Percentiles rank a stretch among this genome's conserved stretches.
These are phyloP conservation scores for Andrena haemorrhoa DNA, from an alignment of 2,888 invertebrate species.

Conservation along the genomic window DNA sequence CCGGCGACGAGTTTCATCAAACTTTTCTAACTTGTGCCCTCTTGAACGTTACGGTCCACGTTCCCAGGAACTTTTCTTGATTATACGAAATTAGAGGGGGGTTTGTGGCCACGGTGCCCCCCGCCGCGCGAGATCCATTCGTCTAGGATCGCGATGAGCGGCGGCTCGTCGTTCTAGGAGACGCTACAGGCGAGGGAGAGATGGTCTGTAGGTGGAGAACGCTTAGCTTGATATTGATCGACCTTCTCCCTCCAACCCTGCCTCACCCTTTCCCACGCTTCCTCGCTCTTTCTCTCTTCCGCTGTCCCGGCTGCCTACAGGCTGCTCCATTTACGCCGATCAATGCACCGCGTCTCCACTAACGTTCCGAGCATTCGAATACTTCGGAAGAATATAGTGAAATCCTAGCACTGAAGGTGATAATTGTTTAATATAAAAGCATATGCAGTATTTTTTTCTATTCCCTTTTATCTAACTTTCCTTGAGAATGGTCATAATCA, in stretches of 20 bases:
- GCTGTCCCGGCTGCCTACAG: conserved; percentile 37
- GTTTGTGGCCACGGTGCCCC: conserved; percentile 8
- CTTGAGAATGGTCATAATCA: no score
- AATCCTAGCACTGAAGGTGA: no score
- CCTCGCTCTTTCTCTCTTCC: conserved; percentile 51
- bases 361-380: no score
- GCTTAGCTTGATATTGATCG: conserved; percentile 83
- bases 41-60: conserved; percentile 10
- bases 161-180: conserved; percentile 43
- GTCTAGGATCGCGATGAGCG: conserved; percentile 37
- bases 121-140: conserved; percentile 39
- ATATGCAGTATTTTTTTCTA: no score
- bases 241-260: conserved; percentile 70
- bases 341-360: conserved; percentile 9
- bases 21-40: conserved; percentile 48
- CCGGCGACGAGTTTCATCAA: conserved; percentile 46
- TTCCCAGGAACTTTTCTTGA: conserved; percentile 45
- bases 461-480: no score
- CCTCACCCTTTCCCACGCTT: conserved; percentile 52
- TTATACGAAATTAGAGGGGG: conserved; percentile 54
- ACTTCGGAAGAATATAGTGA: no score
- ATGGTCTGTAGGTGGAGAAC: conserved; percentile 74
- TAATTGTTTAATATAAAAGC: no score
- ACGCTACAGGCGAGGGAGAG: conserved; percentile 33
- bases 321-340: conserved; percentile 59